A percentile compares a stretch with the other conserved stretches of the same genome.
These are phyloP conservation scores for Paradoxurus hermaphroditus DNA, from an alignment of 2,113 vertebrate genomes.

Conservation along the genomic window DNA sequence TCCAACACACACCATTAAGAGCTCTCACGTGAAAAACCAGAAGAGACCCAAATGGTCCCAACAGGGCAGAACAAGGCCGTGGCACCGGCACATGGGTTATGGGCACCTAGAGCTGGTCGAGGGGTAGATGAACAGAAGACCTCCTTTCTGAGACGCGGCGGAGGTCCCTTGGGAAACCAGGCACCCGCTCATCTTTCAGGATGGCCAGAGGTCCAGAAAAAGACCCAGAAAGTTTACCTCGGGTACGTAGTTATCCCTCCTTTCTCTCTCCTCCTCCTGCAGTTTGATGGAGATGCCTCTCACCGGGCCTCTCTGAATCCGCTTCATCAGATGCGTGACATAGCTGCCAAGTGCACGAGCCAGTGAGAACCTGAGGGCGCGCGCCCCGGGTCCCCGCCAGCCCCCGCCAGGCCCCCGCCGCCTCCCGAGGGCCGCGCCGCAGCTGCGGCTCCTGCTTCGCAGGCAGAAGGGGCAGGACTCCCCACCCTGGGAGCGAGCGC, in stretches of 20 bases:
- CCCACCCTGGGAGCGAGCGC: too few species aligned
- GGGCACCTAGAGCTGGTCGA: background rate
- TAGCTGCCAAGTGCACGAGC: conserved; percentile 82
- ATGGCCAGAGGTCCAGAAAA: accelerated
- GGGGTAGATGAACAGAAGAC: accelerated
- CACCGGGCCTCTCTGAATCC: conserved; percentile 95
- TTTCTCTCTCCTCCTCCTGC: conserved; percentile 97
- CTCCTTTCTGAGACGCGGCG: background rate
- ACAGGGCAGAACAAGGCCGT: background rate
- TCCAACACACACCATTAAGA: background rate
- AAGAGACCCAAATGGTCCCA: background rate
- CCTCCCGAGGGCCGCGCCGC: too few species aligned
- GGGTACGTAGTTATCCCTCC: conserved; percentile 96
- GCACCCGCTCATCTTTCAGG: background rate
- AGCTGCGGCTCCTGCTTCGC: too few species aligned
- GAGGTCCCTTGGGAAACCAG: background rate
- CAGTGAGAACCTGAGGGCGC: background rate
- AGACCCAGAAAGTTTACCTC: conserved; percentile 84
- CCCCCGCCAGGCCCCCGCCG: too few species aligned
- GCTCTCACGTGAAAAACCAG: background rate
- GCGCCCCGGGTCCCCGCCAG: too few species aligned
- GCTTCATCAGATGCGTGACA: conserved; percentile 98
- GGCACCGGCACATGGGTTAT: accelerated
- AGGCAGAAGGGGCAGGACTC: too few species aligned
- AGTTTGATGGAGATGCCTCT: conserved; percentile 98